Percentiles rank a stretch among this genome's conserved stretches.
Evolutionary conservation across 2,888 invertebrate species (phyloP).

Genomic region (Melanostoma mellinum): DNA sequence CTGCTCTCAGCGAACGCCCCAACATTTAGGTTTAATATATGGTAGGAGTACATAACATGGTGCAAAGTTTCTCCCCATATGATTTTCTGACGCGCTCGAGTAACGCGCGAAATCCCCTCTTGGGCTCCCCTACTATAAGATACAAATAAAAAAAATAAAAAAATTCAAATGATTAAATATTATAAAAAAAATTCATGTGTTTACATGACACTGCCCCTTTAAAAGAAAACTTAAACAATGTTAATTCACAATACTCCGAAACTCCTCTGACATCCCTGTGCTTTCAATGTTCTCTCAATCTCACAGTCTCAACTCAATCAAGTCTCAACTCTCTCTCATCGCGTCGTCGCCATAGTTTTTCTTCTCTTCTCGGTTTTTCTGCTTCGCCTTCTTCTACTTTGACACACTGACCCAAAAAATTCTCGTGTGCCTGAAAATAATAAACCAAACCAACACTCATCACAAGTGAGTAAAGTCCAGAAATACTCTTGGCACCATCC

Average conservation of each 20-base stretch:
- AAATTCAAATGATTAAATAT: too few relatives aligned
- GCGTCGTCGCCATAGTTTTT: background rate
- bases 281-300: background rate
- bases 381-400: slow-evolving; percentile 45
- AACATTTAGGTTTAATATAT: too few relatives aligned
- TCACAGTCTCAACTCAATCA: background rate
- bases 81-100: too few relatives aligned
- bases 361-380: background rate
- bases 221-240: too few relatives aligned
- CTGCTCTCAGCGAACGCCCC: too few relatives aligned
- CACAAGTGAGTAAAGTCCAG: slow-evolving; percentile 30
- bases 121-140: too few relatives aligned
- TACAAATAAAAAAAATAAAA: too few relatives aligned
- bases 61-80: too few relatives aligned
- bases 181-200: too few relatives aligned
- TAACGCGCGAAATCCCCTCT: too few relatives aligned
- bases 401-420: slow-evolving; percentile 70
- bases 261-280: slow-evolving; percentile 11
- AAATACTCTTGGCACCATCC: background rate
- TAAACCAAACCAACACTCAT: slow-evolving; percentile 6
- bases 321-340: background rate
- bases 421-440: slow-evolving; percentile 27
- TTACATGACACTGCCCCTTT: too few relatives aligned
- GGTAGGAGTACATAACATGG: too few relatives aligned
- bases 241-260: background rate